Conservation (phyloP, 2,797 vertebrate species). For the Malacoraja senta region DNA sequence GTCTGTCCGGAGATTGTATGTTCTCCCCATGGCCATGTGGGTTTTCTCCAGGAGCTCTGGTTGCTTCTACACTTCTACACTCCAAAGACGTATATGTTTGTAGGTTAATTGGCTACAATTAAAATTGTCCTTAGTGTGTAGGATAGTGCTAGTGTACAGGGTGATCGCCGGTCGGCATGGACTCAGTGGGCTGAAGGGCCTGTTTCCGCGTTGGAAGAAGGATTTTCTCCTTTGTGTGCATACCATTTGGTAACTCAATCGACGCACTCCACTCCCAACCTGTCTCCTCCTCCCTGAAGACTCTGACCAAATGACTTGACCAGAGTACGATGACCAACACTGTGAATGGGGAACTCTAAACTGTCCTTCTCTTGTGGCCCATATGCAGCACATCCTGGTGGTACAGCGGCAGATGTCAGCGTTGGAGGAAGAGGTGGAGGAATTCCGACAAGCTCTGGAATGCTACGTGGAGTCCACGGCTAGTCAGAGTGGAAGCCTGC, state of each 20-base stretch:
- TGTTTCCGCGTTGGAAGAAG: not conserved
- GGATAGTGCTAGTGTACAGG: no score
- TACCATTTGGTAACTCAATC: not conserved
- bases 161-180: no score
- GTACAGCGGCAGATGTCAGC: constrained; percentile 84
- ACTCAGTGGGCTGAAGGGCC: no score
- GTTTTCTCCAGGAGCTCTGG: no score
- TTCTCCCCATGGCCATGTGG: no score
- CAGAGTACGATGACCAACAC: not conserved
- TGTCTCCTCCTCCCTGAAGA: not conserved
- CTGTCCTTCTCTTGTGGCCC: constrained; percentile 40
- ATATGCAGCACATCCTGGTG: constrained; percentile 80
- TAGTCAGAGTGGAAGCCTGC: constrained; percentile 74
- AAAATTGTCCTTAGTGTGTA: no score
- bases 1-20: no score
- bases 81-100: no score
- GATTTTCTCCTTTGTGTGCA: not conserved
- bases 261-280: not conserved
- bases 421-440: constrained; percentile 61
- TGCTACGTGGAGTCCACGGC: constrained; percentile 73
- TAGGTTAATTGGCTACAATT: no score
- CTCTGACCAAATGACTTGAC: no score
- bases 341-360: not conserved
- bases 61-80: no score
- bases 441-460: constrained; percentile 72